A percentile compares a stretch with the other conserved stretches of the same genome.
Evolutionary conservation across 2,888 invertebrate genomes (phyloP).

Genomic region (Apamea epomidion): DNA sequence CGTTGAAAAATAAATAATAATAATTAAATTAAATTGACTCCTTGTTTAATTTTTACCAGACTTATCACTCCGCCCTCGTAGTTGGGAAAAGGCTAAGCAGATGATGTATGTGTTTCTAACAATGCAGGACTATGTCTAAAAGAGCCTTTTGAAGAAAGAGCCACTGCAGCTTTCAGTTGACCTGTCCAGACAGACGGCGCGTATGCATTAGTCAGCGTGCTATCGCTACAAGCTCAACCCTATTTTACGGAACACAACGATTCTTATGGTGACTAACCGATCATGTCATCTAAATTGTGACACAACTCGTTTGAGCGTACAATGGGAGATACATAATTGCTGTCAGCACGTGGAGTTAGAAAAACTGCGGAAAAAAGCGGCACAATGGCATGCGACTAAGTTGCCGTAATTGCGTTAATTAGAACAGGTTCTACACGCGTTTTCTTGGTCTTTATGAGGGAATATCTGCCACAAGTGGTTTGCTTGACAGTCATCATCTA

Average conservation of each 20-base stretch:
- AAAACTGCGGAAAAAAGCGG: constrained; percentile 8
- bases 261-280: constrained; percentile 1
- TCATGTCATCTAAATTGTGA: background rate
- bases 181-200: background rate
- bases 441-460: background rate
- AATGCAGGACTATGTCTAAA: background rate
- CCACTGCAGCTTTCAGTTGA: background rate
- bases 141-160: background rate
- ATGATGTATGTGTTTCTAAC: background rate
- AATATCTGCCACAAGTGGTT: background rate
- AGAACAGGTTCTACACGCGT: background rate
- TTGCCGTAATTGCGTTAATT: constrained; percentile 13
- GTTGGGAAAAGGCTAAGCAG: too few relatives aligned
- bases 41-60: too few relatives aligned
- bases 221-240: background rate
- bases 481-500: background rate
- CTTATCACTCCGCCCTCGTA: too few relatives aligned
- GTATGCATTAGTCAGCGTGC: background rate
- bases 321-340: background rate
- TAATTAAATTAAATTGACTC: too few relatives aligned
- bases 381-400: constrained; percentile 20
- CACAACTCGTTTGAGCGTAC: background rate
- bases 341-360: background rate
- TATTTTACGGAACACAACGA: background rate
- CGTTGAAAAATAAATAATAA: too few relatives aligned